Percentiles rank a stretch among this genome's conserved stretches.
phyloP scores from a whole-genome alignment of 2,113 vertebrate genomes.

The Hipposideros armiger region DNA sequence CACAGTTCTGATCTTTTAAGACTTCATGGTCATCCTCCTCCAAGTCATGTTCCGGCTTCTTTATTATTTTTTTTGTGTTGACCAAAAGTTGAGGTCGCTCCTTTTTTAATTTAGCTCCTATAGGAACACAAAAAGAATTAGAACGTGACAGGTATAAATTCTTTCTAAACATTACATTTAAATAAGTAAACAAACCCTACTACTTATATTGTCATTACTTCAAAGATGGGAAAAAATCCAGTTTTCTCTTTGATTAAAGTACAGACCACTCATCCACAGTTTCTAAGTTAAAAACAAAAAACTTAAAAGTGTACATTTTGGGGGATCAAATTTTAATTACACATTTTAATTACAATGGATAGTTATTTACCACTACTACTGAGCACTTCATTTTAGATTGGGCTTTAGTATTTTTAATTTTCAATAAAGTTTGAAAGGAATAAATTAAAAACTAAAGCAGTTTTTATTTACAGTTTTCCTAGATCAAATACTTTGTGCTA shows the following conservation, averaged over 20 bases:
- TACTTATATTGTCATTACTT: slow-evolving; percentile 23
- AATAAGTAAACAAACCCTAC: slow-evolving; percentile 16
- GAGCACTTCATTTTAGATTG: slow-evolving; percentile 36
- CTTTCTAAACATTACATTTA: slow-evolving; percentile 46
- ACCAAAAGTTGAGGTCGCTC: slow-evolving; percentile 87
- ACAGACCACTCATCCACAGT: background rate
- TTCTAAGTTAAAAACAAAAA: background rate
- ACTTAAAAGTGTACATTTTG: background rate
- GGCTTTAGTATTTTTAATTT: slow-evolving; percentile 26
- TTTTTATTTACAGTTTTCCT: slow-evolving; percentile 53
- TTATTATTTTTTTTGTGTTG: slow-evolving; percentile 87
- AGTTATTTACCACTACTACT: slow-evolving; percentile 16
- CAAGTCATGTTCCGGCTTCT: slow-evolving; percentile 79
- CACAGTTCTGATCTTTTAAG: slow-evolving; percentile 91
- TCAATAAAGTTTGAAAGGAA: slow-evolving; percentile 45
- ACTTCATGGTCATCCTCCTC: slow-evolving; percentile 85
- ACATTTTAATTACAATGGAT: slow-evolving; percentile 22
- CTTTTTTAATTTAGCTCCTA: slow-evolving; percentile 86
- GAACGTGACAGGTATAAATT: slow-evolving; percentile 17
- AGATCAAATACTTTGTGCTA: slow-evolving; percentile 9
- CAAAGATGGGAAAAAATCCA: slow-evolving; percentile 12
- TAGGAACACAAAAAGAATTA: slow-evolving; percentile 70
- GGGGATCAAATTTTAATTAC: background rate
- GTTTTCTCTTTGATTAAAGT: slow-evolving; percentile 46
- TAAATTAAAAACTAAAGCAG: slow-evolving; percentile 49